These are phyloP conservation scores for Bursaphelenchus okinawaensis DNA, from an alignment of 2,888 invertebrate genomes.

Conservation along the genomic window DNA sequence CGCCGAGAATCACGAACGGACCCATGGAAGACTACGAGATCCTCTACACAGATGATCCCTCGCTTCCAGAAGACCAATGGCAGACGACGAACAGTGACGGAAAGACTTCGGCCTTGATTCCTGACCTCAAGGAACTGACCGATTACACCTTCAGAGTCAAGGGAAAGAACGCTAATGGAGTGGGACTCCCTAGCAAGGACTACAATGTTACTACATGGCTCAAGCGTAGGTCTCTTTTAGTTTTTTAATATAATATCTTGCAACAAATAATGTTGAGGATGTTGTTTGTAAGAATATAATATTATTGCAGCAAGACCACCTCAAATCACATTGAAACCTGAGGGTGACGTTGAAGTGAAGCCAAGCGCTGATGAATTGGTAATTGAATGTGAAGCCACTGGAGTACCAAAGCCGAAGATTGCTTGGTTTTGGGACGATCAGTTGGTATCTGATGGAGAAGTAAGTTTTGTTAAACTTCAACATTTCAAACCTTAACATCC, in stretches of 20 bases:
- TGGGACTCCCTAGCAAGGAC: constrained; percentile 42
- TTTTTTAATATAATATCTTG: neutral
- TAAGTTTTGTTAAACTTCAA: neutral
- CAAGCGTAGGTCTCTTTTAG: constrained; percentile 24
- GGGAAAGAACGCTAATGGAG: constrained; percentile 51
- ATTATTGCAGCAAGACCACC: constrained; percentile 39
- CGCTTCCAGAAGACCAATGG: constrained; percentile 44
- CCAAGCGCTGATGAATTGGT: constrained; percentile 49
- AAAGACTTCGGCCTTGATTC: constrained; percentile 38
- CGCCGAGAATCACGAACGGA: constrained; percentile 51
- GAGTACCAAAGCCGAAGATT: constrained; percentile 55
- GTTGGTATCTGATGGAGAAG: constrained; percentile 52
- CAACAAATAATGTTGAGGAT: neutral
- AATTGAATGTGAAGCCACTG: constrained; percentile 49
- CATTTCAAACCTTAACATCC: too few relatives aligned
- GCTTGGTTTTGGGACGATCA: constrained; percentile 53
- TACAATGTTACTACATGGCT: constrained; percentile 51
- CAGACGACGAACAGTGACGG: constrained; percentile 29
- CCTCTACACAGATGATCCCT: constrained; percentile 48
- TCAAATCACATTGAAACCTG: constrained; percentile 38
- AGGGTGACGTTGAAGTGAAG: constrained; percentile 30
- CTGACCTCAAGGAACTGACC: constrained; percentile 46
- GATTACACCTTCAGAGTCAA: constrained; percentile 50
- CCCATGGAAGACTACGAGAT: constrained; percentile 54
- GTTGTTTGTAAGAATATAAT: neutral